Conservation (phyloP, 2,797 vertebrate species). For the Rhinichthys osculus region DNA sequence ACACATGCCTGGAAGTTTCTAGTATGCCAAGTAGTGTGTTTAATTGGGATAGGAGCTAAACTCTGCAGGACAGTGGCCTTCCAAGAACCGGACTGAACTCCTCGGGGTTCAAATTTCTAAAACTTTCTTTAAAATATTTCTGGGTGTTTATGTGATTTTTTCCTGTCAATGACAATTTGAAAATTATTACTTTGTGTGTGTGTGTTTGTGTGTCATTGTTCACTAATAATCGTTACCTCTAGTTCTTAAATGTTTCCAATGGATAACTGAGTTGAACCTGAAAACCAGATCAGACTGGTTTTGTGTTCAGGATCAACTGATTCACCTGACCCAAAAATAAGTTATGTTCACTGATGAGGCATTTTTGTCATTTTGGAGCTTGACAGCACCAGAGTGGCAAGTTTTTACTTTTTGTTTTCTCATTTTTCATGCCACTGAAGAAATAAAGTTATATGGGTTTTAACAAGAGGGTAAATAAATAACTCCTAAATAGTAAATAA, state of each 20-base stretch:
- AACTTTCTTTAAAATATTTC: background rate
- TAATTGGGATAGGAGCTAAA: too few relatives aligned
- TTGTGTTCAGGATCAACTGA: background rate
- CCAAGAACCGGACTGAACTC: background rate
- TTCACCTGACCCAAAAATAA: background rate
- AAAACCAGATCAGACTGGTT: background rate
- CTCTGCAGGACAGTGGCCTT: too few relatives aligned
- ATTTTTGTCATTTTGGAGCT: background rate
- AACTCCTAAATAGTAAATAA: background rate
- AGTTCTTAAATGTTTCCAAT: background rate
- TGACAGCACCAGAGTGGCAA: background rate
- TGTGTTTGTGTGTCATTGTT: background rate
- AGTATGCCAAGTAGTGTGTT: too few relatives aligned
- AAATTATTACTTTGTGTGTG: background rate
- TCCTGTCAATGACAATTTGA: background rate
- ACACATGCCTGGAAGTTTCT: too few relatives aligned
- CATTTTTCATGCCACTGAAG: background rate
- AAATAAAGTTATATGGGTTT: background rate
- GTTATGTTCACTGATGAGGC: background rate
- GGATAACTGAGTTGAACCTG: background rate
- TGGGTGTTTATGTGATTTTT: background rate
- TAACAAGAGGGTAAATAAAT: background rate
- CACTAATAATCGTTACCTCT: background rate
- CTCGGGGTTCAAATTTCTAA: background rate
- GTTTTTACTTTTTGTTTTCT: background rate